Evolutionary conservation across 1,140 invertebrate species (phyloP), one percentile per base, ranked within the genome.

Genomic region (Microplitis mediator): DNA sequence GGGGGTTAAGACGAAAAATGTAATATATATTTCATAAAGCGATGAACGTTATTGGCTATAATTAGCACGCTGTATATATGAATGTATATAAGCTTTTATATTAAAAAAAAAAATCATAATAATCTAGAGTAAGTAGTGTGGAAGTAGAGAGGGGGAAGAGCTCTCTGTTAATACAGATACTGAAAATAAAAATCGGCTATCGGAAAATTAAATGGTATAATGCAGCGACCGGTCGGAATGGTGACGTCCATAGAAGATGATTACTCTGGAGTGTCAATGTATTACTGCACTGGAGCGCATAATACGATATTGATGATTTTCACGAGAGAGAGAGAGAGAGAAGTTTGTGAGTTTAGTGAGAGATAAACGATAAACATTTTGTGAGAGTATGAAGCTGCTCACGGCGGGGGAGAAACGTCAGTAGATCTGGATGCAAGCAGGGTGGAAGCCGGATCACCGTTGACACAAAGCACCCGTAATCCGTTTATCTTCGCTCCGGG

Each of bases 401-500:
- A 31, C 14, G 58, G 35, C 35, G 62, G 35, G n/a, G 69, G 8
- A 6, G 50, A 45, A 2, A 3, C 39, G 11, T 6, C 50, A 52
- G 31, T 64, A 45, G 73, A 75, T 66, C 73, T 45, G 70, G 75
- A 71, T 67, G 73, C 72, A 72, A 72, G 69, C 11, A 11, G 39
- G 39, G 39, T 45, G 67, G 70, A 76, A 78, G 77, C 81, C 69
- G 85, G 83, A 85, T 86, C 82, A 83, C 78, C 74, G 81, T 84
- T 84, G 85, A 85, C 82, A 83, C 83, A 84, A 82, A 84, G 81
- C 82, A 81, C 70, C 78, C 82, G 80, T 83, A 84, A 83, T 84
- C 81, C 80, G 85, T 86, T 86, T 86, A 87, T 86, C 85, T 85
- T 82, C 84, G 85, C 81, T 82, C 81, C 76, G 84, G 81, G 62